Percentiles rank a stretch among this genome's conserved stretches.
Evolutionary conservation across 2,113 vertebrate genomes (phyloP).

Genomic region (Oophaga pumilio): DNA sequence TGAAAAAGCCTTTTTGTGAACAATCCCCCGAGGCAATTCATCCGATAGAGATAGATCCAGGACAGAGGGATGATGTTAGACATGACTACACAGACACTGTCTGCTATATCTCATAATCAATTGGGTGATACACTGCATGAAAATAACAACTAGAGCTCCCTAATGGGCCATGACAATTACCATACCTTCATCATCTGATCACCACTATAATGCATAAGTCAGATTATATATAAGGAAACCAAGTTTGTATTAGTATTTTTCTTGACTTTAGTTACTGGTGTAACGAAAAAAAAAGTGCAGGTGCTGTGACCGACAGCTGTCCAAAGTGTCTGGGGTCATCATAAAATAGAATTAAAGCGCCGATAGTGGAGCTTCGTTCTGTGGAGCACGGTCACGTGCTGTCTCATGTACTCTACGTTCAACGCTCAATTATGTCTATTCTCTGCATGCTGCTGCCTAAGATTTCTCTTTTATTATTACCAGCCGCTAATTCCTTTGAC

Average conservation of each 20-base stretch:
- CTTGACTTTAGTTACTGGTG: not conserved
- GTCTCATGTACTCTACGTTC: not conserved
- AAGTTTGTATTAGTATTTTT: not conserved
- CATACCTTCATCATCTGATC: no score
- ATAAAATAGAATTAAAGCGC: not conserved
- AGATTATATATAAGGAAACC: not conserved
- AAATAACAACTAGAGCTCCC: not conserved
- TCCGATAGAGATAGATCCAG: not conserved
- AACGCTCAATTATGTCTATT: not conserved
- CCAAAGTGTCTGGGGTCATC: not conserved
- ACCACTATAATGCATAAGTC: not conserved
- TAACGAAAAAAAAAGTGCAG: not conserved
- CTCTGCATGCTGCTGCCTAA: no score
- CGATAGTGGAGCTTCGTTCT: not conserved
- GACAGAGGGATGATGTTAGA: constrained; percentile 1
- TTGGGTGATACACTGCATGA: not conserved
- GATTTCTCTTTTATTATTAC: not conserved
- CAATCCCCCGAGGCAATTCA: not conserved
- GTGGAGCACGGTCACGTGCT: not conserved
- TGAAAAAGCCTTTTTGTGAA: not conserved
- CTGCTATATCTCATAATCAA: constrained; percentile 23
- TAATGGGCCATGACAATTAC: constrained; percentile 7
- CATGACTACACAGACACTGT: constrained; percentile 3
- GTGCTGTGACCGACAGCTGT: not conserved
- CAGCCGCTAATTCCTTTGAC: constrained; percentile 1